Base-by-base conservation (phyloP, 2,113 vertebrate genomes). In the Acanthochromis polyacanthus region DNA sequence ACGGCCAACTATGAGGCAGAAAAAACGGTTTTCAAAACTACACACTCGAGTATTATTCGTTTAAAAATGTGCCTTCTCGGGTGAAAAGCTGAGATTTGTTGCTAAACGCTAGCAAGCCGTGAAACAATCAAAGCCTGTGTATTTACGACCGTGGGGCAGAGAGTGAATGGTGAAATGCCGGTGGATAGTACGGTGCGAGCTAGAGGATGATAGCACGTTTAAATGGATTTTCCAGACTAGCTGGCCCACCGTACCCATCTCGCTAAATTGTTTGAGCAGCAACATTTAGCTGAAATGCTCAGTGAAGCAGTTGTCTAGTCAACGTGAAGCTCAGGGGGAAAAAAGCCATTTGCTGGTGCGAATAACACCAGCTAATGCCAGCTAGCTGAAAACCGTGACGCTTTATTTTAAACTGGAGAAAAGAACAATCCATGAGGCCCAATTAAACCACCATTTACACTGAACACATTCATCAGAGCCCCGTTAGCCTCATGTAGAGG, bases 341-440 rank as follows among this genome's bases (percentile, higher is more conserved):
- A 74, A 64, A 59, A 80, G 6, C 45, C 53, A 16, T 67, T 66
- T 22, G 25, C 40, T 32, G 4, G 22, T 65, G 32, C 32, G 9
- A 36, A 36, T 65, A 40, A 19, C 36, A 51, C 17, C 16, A 51
- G 76, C 78, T 52, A 60, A 30, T 19, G 12, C 51, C 48, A 62
- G 83, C 79, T 70, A 86, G 66, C 73, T 1, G 28, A 43, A 43
- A 12, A 70, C 38, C 22, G 40, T 14, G 71, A 76, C 62, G 81
- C 50, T 83, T 85, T 64, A 60, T 84, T 81, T 78, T 50, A 71
- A 71, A 83, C 60, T 61, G 87, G 74, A 79, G 75, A 80, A 86
- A 79, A 71, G 59, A 82, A 81, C 70, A 76, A 77, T 36, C 78
- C 84, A 23, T 11, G 40, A 89, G 88, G 89, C 89, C 89, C 85